Conservation (phyloP, 2,797 vertebrate species). For the Neostethus bicornis region DNA sequence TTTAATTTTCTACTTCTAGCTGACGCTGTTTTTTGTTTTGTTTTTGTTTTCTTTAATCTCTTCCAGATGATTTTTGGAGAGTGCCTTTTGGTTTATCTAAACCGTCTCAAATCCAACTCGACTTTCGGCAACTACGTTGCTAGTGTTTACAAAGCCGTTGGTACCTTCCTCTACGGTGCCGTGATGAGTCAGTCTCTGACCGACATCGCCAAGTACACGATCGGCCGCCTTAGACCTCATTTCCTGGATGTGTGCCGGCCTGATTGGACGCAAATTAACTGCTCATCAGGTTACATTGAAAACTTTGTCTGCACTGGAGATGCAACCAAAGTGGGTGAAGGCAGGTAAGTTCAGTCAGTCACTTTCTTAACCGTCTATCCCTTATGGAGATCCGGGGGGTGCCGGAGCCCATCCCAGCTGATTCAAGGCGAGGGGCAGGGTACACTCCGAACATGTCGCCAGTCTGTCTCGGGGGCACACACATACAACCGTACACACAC, state of each 20-base stretch:
- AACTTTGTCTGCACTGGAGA: conserved; percentile 86
- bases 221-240: conserved; percentile 95
- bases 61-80: conserved; percentile 93
- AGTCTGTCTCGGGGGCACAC: too few relatives aligned
- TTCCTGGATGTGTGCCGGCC: conserved; percentile 92
- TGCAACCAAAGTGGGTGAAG: conserved; percentile 81
- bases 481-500: too few relatives aligned
- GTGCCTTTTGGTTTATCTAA: conserved; percentile 87
- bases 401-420: too few relatives aligned
- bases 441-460: too few relatives aligned
- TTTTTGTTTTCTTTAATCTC: neutral
- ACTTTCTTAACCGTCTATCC: too few relatives aligned
- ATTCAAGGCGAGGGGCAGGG: too few relatives aligned
- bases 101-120: conserved; percentile 89
- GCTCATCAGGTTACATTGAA: conserved; percentile 84
- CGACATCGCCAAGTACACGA: conserved; percentile 97
- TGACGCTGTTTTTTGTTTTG: too few relatives aligned
- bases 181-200: conserved; percentile 97
- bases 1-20: neutral
- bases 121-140: conserved; percentile 88
- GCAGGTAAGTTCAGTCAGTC: conserved; percentile 83
- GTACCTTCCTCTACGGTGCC: conserved; percentile 94
- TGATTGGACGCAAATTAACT: conserved; percentile 74
- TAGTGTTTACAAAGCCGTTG: conserved; percentile 91
- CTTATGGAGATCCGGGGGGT: too few relatives aligned